Conservation (phyloP, 2,797 vertebrate species). For the Schizothorax lantsangensis region DNA sequence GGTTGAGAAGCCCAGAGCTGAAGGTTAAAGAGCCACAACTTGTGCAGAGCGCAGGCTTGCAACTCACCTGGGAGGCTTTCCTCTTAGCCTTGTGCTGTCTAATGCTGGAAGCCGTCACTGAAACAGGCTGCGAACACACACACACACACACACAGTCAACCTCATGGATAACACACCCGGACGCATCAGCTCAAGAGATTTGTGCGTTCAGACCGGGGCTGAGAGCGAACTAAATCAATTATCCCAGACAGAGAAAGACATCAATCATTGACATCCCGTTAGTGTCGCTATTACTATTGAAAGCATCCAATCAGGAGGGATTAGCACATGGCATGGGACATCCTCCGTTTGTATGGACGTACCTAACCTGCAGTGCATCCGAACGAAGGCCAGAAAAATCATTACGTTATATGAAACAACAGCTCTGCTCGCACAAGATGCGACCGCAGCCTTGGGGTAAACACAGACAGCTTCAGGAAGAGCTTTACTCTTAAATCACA, state of each 20-base stretch:
- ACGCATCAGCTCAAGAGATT: slow-evolving; percentile 25
- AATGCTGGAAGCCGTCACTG: slow-evolving; percentile 64
- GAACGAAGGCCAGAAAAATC: background rate
- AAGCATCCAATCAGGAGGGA: slow-evolving; percentile 24
- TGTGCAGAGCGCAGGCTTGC: background rate
- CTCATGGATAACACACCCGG: slow-evolving; percentile 6
- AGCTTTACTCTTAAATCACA: background rate
- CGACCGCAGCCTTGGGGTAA: background rate
- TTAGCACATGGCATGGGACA: background rate
- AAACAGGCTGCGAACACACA: slow-evolving; percentile 62
- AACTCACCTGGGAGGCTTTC: slow-evolving; percentile 61
- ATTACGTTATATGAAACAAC: background rate
- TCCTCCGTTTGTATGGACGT: background rate
- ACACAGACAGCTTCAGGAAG: background rate
- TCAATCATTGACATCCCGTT: slow-evolving; percentile 30
- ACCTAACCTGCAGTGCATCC: background rate
- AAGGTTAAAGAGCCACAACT: background rate
- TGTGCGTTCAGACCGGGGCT: slow-evolving; percentile 1
- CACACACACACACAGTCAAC: slow-evolving; percentile 45
- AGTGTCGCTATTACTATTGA: slow-evolving; percentile 14
- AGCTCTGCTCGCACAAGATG: background rate
- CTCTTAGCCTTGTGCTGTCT: slow-evolving; percentile 65
- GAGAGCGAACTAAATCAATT: slow-evolving; percentile 41
- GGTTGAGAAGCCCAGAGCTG: background rate
- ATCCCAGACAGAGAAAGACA: slow-evolving; percentile 41